Evolutionary conservation across 2,797 vertebrate genomes (phyloP), one percentile per base, ranked within the genome.

Genomic region (Catostomus latipinnis): DNA sequence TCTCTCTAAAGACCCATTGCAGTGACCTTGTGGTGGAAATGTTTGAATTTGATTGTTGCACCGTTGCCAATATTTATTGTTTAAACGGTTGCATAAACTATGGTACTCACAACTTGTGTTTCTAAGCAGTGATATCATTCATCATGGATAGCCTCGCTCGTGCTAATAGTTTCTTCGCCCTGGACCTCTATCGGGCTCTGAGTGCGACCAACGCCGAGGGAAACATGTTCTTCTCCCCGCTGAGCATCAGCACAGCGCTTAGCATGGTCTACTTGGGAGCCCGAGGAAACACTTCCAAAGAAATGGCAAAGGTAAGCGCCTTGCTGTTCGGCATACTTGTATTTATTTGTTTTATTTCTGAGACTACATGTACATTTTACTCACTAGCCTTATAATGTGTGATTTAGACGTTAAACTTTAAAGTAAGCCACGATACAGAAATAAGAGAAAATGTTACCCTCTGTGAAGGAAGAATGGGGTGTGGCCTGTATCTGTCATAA

Each of bases 191-290:
- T 84, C 88, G 68, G 22, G 88, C 88, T 13, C 80, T 99, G 85
- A 93, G 74, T 66, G 86, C 90, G 34, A 5, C 10, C 0, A 89
- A 89, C 0, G 79, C 91, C 3, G 56, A n/a, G 0, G 91, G 89
- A 6, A 99, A 97, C 71, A 9, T 98, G 78, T 96, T 99, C 76
- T 13, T 96, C 75, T 97, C 97, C 0, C 97, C 97, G 0, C 1
- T 96, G 60, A 96, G 96, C 88, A 85, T 99, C 83, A 95, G 96
- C 16, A 91, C 96, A 0, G 96, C 96, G 0, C 76, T 99, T 82
- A 94, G 94, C 4, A 97, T 98, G 96, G 86, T 98, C 48, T 88
- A 88, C 67, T 81, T 98, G 77, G 97, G 97, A 3, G 83, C 96
- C 6, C 90, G 53, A 89, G 93, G 94, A 13, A 60, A 90, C 50